Percentiles rank a stretch among this genome's conserved stretches.
phyloP scores from a whole-genome alignment of 35 echinoderm and acorn worm species.

The Apostichopus japonicus region DNA sequence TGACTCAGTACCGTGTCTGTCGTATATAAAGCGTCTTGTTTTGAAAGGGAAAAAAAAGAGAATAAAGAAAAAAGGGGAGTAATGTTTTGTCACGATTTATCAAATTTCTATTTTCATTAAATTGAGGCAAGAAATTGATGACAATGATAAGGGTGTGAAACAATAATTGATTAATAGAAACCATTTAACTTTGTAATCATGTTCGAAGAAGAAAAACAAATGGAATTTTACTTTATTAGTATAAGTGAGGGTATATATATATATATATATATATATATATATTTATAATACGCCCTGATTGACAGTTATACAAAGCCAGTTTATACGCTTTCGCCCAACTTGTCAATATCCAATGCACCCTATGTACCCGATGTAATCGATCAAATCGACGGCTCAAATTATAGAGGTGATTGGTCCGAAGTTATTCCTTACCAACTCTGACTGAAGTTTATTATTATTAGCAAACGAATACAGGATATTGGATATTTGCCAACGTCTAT shows the following conservation, averaged over 20 bases:
- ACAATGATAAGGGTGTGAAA: background rate
- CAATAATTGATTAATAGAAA: conserved; percentile 7
- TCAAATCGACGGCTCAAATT: too few relatives aligned
- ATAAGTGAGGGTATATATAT: background rate
- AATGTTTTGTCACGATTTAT: conserved; percentile 24
- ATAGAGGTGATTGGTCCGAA: too few relatives aligned
- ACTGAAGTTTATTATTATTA: too few relatives aligned
- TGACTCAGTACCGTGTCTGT: conserved; percentile 8
- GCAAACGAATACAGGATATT: too few relatives aligned
- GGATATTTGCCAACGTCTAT: too few relatives aligned
- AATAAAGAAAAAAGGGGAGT: background rate
- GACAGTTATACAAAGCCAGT: too few relatives aligned
- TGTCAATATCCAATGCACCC: too few relatives aligned
- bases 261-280: background rate
- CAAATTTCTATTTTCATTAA: conserved; percentile 19
- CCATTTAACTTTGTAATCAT: background rate
- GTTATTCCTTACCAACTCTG: too few relatives aligned
- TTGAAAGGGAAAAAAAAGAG: background rate
- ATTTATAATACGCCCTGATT: too few relatives aligned
- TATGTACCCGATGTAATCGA: too few relatives aligned
- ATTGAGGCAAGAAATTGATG: background rate
- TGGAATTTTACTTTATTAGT: background rate
- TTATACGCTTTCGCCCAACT: too few relatives aligned
- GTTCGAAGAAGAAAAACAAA: background rate
- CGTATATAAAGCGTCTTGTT: background rate